Conservation (phyloP, 2,888 invertebrate genomes). For the Ypsolopha scabrella region DNA sequence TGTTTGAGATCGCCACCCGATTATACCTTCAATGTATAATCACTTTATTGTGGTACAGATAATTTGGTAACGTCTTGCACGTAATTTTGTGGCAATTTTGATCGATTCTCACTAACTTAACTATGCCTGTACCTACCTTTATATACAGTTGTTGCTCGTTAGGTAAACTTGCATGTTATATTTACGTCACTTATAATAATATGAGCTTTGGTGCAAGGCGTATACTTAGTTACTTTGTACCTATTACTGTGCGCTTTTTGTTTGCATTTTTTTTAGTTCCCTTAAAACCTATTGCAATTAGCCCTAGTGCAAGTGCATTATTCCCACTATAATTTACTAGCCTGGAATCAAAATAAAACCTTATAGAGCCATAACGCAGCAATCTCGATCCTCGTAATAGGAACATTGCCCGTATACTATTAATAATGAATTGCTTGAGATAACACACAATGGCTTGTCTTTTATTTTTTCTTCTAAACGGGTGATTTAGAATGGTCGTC, state of each 20-base stretch:
- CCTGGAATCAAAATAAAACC: neutral
- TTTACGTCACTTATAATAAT: neutral
- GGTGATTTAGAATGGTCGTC: conserved; percentile 36
- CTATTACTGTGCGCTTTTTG: neutral
- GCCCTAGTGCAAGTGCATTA: neutral
- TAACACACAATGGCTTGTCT: conserved; percentile 8
- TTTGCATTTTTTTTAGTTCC: neutral
- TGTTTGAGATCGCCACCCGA: neutral
- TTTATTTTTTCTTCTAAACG: conserved; percentile 26
- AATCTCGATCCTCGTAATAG: neutral
- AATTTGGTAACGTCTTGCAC: too few relatives aligned
- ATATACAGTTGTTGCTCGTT: neutral
- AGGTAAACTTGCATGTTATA: neutral
- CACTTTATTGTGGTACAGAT: neutral
- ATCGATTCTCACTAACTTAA: neutral
- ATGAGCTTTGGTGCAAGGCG: too few relatives aligned
- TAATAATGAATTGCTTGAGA: conserved; percentile 19
- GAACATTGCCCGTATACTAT: conserved; percentile 8
- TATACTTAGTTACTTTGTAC: neutral
- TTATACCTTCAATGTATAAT: neutral
- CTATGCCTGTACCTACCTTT: too few relatives aligned
- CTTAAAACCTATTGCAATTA: too few relatives aligned
- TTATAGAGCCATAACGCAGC: neutral
- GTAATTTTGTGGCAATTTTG: too few relatives aligned
- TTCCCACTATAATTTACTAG: neutral